These are phyloP conservation scores for Bathynomus jamesi DNA, from an alignment of 1,140 invertebrate genomes.

Conservation along the genomic window DNA sequence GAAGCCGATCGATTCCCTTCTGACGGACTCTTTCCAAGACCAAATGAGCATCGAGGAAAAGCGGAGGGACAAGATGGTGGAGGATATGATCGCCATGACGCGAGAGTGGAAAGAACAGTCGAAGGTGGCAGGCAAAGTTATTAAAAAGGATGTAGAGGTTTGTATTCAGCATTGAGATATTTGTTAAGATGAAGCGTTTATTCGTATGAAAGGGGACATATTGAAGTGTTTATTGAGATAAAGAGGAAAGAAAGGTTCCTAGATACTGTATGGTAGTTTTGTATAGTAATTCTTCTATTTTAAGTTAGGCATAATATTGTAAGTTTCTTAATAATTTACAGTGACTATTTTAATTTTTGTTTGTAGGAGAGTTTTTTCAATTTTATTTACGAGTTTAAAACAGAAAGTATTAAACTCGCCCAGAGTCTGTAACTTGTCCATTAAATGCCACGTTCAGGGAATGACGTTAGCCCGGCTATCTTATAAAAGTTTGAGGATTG, in stretches of 20 bases:
- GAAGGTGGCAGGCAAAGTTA: slow-evolving; percentile 70
- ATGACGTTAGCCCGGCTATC: too few relatives aligned
- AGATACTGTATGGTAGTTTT: neutral
- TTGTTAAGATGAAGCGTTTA: neutral
- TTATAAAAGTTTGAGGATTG: too few relatives aligned
- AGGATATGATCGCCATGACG: slow-evolving; percentile 83
- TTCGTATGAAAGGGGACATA: too few relatives aligned
- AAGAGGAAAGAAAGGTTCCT: neutral
- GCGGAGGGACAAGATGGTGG: slow-evolving; percentile 68
- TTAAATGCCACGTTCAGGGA: too few relatives aligned
- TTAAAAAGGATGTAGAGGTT: slow-evolving; percentile 76
- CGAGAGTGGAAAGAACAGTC: slow-evolving; percentile 82
- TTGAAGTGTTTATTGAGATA: too few relatives aligned
- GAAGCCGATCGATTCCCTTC: slow-evolving; percentile 36
- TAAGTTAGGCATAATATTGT: neutral
- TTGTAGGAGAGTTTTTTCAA: too few relatives aligned
- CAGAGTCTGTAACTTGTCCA: too few relatives aligned
- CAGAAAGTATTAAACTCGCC: too few relatives aligned
- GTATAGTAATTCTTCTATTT: neutral
- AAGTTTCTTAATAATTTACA: neutral
- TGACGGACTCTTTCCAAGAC: slow-evolving; percentile 9
- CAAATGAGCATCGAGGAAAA: slow-evolving; percentile 18
- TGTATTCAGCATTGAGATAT: slow-evolving; percentile 4
- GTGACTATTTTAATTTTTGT: too few relatives aligned
- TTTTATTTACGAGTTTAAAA: too few relatives aligned